Percentiles rank a stretch among this genome's conserved stretches.
Evolutionary conservation across 2,797 vertebrate species (phyloP).

Genomic region (Lepilemur ruficaudatus): DNA sequence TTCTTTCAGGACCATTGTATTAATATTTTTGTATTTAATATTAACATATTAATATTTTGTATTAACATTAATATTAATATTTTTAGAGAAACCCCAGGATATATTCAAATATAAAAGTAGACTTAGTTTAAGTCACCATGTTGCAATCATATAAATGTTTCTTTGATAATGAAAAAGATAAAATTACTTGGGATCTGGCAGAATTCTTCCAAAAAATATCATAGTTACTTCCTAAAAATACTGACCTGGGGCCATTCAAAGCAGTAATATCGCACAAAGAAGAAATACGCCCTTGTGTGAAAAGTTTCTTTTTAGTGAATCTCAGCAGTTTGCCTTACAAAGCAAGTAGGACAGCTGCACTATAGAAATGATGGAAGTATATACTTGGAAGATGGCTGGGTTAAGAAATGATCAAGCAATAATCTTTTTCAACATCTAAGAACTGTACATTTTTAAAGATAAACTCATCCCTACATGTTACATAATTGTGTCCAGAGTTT

Average conservation of each 20-base stretch:
- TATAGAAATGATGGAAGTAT: neutral
- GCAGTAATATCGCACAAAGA: neutral
- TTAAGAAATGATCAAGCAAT: neutral
- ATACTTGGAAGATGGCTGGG: neutral
- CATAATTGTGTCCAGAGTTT: neutral
- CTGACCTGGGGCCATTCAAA: neutral
- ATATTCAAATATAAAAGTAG: neutral
- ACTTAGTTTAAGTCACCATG: neutral
- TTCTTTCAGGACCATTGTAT: neutral
- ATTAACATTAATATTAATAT: neutral
- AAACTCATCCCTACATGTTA: neutral
- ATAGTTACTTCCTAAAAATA: constrained; percentile 22
- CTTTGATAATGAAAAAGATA: neutral
- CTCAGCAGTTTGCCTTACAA: neutral
- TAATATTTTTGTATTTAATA: neutral
- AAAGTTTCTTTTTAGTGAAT: neutral
- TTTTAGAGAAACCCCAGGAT: neutral
- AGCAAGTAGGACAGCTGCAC: neutral
- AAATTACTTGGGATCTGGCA: neutral
- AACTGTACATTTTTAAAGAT: neutral
- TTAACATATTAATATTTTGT: too few relatives aligned
- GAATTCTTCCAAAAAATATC: neutral
- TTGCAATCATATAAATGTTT: neutral
- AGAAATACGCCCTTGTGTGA: neutral
- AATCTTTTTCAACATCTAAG: neutral